Conservation (phyloP, 2,113 vertebrate genomes). For the Chaenogobius annularis region DNA sequence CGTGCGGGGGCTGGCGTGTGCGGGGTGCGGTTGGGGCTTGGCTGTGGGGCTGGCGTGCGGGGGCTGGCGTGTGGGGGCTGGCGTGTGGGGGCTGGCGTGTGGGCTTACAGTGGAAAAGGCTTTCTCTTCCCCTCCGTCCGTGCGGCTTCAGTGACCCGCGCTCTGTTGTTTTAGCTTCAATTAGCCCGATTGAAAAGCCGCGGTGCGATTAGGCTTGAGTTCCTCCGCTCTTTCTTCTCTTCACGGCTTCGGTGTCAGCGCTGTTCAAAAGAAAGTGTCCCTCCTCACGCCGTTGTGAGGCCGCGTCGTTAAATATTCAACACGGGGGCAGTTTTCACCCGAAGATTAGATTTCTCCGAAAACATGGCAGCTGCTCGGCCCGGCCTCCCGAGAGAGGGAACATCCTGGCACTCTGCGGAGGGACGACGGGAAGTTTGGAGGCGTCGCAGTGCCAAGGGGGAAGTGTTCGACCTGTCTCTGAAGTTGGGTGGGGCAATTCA, state of each 20-base stretch:
- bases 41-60: no score
- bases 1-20: no score
- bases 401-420: no score
- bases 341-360: not conserved
- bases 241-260: constrained; percentile 74
- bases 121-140: constrained; percentile 36
- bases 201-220: constrained; percentile 64
- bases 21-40: no score
- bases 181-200: constrained; percentile 65
- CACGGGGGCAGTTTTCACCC: not conserved
- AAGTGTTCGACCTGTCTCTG: no score
- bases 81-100: no score
- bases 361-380: constrained; percentile 1
- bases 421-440: no score
- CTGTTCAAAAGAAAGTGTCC: constrained; percentile 83
- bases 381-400: not conserved
- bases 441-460: no score
- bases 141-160: no score
- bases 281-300: constrained; percentile 13
- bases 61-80: no score
- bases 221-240: constrained; percentile 49
- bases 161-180: constrained; percentile 53
- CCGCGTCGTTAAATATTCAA: not conserved
- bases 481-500: no score
- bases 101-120: constrained; percentile 58